Base-by-base conservation (phyloP, 1,140 invertebrate genomes). In the fruit fly (Drosophila melanogaster) region DNA sequence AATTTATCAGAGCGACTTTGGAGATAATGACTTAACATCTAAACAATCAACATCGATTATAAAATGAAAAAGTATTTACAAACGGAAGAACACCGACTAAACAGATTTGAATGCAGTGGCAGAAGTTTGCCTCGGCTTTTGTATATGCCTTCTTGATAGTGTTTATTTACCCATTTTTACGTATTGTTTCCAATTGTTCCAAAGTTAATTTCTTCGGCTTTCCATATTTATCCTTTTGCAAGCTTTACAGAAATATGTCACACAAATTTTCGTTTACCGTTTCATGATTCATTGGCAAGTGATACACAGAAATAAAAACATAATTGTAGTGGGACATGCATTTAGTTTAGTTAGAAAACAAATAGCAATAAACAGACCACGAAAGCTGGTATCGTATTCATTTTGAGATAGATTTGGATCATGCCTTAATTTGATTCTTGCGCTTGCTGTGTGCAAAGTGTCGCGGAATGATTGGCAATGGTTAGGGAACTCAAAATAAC, bases 221-320 rank as follows among this genome's bases (percentile, higher is more conserved):
- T 94, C 96, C 96, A 93, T 96, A 95, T 93, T 95, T 96, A 95
- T 97, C 96, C 96, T 96, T 96, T 95, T 96, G 96, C 94, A 96
- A 95, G 96, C 96, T 96, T 96, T 94, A 94, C 93, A 94, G 93
- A 94, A 95, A 94, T 92, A 87, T 91, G 83, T 81, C 64, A 74
- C 66, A 83, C 83, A 87, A 79, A 80, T 79, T 87, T 81, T 78
- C 69, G 56, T 58, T 85, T 79, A 76, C 70, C 46, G 70, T 72
- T 78, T 64, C 66, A 64, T 24, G 67, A 60, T 72, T 72, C 44
- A 71, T 72, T 71, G 49, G 41, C 41, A 70, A 70, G 60, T 67
- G 58, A 64, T 49, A 37, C 35, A 67, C 59, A 64, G 37, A 67
- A 70, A 70, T 47, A 54, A 67, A 47, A 70, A 38, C 26, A 73